These are phyloP conservation scores for Harpagus bidentatus DNA, from an alignment of 2,113 vertebrate species.

Conservation along the genomic window DNA sequence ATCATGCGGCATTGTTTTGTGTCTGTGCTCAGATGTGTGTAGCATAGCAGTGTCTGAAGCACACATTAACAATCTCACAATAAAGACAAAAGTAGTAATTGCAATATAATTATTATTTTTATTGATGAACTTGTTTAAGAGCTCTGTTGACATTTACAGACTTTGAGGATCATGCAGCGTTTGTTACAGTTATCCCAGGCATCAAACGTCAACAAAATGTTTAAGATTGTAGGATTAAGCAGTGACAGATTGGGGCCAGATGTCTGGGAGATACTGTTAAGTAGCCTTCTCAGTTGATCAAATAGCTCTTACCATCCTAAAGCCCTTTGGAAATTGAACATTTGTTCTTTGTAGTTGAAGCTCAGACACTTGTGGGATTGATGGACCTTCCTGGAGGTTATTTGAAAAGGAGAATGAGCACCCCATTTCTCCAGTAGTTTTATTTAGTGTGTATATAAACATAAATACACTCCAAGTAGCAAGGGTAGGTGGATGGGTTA, in stretches of 20 bases:
- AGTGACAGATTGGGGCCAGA: conserved; percentile 57
- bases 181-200: conserved; percentile 45
- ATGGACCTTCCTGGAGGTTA: background rate
- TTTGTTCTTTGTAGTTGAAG: conserved; percentile 4
- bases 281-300: conserved; percentile 32
- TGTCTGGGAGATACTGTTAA: background rate
- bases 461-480: background rate
- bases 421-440: background rate
- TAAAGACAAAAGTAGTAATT: conserved; percentile 11
- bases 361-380: background rate
- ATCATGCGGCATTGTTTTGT: background rate
- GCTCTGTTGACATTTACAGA: conserved; percentile 35
- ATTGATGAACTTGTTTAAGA: conserved; percentile 43
- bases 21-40: background rate
- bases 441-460: background rate
- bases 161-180: conserved; percentile 22
- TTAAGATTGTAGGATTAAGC: conserved; percentile 38
- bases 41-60: background rate
- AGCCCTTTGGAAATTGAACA: background rate
- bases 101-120: conserved; percentile 14
- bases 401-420: background rate
- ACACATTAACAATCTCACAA: background rate
- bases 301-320: background rate
- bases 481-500: background rate
- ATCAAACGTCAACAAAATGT: conserved; percentile 33